Conservation (phyloP, 2,113 vertebrate genomes). For the cattle (Bos taurus) region DNA sequence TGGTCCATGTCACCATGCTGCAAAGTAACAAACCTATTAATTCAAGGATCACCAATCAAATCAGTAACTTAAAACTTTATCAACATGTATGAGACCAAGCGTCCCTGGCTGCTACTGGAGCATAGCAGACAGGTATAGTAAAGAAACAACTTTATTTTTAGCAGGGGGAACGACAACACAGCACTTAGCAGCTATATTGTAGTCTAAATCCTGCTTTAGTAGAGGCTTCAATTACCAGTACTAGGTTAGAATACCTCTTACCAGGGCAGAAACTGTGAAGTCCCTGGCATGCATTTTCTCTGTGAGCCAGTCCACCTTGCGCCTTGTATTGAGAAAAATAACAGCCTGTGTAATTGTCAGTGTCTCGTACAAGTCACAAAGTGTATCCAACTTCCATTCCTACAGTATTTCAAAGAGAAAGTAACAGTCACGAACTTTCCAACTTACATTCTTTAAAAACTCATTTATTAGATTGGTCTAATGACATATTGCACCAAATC, state of each 20-base stretch:
- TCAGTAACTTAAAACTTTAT: not conserved
- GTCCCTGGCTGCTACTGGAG: slow-evolving; percentile 79
- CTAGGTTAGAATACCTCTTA: slow-evolving; percentile 73
- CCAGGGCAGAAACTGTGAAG: slow-evolving; percentile 98
- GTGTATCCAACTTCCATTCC: slow-evolving; percentile 99
- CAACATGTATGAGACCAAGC: slow-evolving; percentile 82
- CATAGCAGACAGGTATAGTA: slow-evolving; percentile 80
- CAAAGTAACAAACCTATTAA: slow-evolving; percentile 10
- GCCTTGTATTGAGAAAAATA: slow-evolving; percentile 98
- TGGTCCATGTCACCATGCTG: slow-evolving; percentile 99
- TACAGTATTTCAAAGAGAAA: slow-evolving; percentile 59
- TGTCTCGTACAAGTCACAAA: slow-evolving; percentile 97
- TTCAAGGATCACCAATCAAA: slow-evolving; percentile 11
- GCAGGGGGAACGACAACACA: slow-evolving; percentile 87
- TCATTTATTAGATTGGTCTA: not conserved
- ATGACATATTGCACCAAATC: slow-evolving; percentile 80
- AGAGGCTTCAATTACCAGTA: not conserved
- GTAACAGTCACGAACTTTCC: slow-evolving; percentile 76
- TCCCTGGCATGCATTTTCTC: slow-evolving; percentile 99
- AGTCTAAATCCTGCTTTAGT: slow-evolving; percentile 80
- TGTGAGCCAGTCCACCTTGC: slow-evolving; percentile 99
- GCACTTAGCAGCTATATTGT: slow-evolving; percentile 81
- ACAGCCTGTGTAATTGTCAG: slow-evolving; percentile 98
- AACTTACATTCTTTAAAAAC: slow-evolving; percentile 84
- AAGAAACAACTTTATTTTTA: slow-evolving; percentile 79